Conservation (phyloP, 1,140 invertebrate genomes). For the Melanaphis sacchari region DNA sequence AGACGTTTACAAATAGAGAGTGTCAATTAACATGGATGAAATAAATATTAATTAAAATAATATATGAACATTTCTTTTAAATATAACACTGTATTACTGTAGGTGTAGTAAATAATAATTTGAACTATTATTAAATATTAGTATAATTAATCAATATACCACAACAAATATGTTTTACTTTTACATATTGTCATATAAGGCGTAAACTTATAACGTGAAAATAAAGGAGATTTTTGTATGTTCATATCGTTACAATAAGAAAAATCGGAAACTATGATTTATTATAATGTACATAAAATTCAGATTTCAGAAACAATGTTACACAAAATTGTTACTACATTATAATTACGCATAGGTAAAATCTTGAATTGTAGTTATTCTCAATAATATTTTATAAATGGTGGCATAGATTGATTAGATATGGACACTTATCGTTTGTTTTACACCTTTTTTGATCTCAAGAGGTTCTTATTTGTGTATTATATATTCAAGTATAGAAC, state of each 20-base stretch:
- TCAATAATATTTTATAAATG: background rate
- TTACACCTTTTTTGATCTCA: background rate
- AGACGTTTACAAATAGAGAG: background rate
- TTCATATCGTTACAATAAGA: no score
- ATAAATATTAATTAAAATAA: background rate
- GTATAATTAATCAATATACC: background rate
- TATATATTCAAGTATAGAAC: background rate
- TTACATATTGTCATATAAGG: background rate
- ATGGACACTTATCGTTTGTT: background rate
- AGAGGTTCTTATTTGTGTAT: background rate
- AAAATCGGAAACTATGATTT: no score
- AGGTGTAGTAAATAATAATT: background rate
- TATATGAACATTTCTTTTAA: background rate
- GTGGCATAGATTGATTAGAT: background rate
- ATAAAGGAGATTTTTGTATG: background rate
- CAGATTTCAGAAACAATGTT: background rate
- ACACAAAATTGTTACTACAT: background rate
- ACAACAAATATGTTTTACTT: background rate
- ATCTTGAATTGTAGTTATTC: background rate
- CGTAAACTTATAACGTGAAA: background rate
- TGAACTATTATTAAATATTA: background rate
- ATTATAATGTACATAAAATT: no score
- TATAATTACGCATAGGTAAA: background rate
- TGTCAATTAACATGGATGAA: background rate
- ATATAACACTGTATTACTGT: background rate